Base-by-base conservation (phyloP, 2,797 vertebrate species). In the Enteromius anoplus region DNA sequence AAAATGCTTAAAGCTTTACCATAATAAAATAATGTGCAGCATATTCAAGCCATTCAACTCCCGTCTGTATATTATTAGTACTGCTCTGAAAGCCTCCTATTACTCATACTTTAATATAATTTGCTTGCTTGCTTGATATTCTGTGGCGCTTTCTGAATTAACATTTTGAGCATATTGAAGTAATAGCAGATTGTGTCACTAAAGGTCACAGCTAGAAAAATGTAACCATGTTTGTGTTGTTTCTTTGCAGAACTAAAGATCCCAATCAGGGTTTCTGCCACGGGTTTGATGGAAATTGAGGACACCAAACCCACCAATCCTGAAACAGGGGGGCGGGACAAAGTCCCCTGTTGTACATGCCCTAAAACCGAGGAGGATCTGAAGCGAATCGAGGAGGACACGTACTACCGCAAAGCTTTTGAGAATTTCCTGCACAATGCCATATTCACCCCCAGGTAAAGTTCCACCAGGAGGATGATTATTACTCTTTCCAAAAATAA, bases 401-500 rank as follows among this genome's bases (percentile, higher is more conserved):
- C 95, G 0, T 96, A 96, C 72, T 98, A 97, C 90, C 92, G 97
- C 78, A 99, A 99, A 89, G 96, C 96, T 73, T 99, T 99, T 45
- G 98, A 99, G 90, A 99, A 99, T 85, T 99, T 98, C 88, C 94
- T 99, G 85, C 98, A 99, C 88, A 99, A 99, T 89, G 96, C 96
- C 37, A 99, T 99, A 91, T 99, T 99, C 78, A 96, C 97, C 55
- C 97, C 96, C 51, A 96, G 98, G 98, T 98, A 91, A 87, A 23
- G 26, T 68, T 66, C 47, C 15, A 47, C 49, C 73, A 29, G 12
- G 37, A 60, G 10, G 26, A 19, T 78, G 5, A 45, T 78, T 49
- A 32, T 34, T 62, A 29, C 15, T 14, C 40, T 12, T 8, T 73
- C 17, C 10, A 53, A 12, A 21, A 51, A 53, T 21, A 53, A 19